Percentiles rank a stretch among this genome's conserved stretches.
phyloP scores from a whole-genome alignment of 2,797 vertebrate genomes.

The Miichthys miiuy region DNA sequence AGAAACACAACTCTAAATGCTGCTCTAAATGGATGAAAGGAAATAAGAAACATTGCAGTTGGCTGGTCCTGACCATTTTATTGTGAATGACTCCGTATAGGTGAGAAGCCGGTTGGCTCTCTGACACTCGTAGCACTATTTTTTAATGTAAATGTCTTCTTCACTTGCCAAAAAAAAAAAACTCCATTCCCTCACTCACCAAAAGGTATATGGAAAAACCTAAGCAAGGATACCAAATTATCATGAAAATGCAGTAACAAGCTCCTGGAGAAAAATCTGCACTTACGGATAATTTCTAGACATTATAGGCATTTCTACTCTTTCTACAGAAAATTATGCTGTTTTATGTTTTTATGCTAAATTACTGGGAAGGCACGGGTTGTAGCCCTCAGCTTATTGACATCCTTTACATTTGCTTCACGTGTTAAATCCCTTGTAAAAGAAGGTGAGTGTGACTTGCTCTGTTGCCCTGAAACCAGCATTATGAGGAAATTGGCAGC shows the following conservation, averaged over 20 bases:
- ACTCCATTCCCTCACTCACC: background rate
- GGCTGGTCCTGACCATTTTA: background rate
- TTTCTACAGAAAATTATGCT: background rate
- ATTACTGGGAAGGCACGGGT: background rate
- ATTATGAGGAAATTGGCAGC: background rate
- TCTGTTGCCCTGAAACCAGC: background rate
- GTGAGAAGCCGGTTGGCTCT: background rate
- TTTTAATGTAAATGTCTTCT: background rate
- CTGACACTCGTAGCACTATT: background rate
- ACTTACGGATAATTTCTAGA: background rate
- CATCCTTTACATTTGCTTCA: background rate
- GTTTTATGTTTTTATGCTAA: too few relatives aligned
- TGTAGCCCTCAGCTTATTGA: background rate
- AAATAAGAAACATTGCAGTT: background rate
- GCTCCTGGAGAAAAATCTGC: background rate
- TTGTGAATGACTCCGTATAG: background rate
- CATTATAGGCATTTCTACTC: background rate
- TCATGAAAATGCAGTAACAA: background rate
- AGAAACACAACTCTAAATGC: too few relatives aligned
- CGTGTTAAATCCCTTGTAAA: background rate
- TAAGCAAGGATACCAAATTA: background rate
- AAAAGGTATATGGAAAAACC: background rate
- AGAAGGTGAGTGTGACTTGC: background rate
- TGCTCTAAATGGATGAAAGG: constrained; percentile 11
- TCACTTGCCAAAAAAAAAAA: background rate